Percentiles rank a stretch among this genome's conserved stretches.
Evolutionary conservation across 1,140 invertebrate species (phyloP).

Genomic region (Argopecten irradians): DNA sequence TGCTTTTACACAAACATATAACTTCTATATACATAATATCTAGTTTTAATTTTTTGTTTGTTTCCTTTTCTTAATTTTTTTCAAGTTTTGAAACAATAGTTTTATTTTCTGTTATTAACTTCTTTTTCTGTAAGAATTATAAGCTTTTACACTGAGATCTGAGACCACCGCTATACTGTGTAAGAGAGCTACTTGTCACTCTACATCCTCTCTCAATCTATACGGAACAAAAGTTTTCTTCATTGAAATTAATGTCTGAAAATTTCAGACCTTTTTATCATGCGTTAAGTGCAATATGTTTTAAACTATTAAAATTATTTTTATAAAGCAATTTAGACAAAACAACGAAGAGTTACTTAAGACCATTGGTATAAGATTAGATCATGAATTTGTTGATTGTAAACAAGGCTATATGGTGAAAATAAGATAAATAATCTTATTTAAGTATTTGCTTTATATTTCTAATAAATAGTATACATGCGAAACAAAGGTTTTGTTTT

Average conservation of each 20-base stretch:
- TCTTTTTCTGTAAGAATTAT: neutral
- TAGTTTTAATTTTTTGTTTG: neutral
- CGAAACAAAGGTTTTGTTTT: neutral
- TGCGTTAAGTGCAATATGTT: slow-evolving; percentile 7
- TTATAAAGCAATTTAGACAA: neutral
- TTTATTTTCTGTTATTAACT: neutral
- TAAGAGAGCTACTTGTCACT: neutral
- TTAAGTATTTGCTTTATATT: slow-evolving; percentile 14
- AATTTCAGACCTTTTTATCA: neutral
- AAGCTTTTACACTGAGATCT: neutral
- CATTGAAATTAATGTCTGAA: neutral
- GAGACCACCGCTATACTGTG: neutral
- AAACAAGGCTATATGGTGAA: neutral
- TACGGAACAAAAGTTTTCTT: neutral
- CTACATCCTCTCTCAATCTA: neutral
- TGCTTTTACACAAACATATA: slow-evolving; percentile 15
- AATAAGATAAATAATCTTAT: neutral
- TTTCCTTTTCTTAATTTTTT: neutral
- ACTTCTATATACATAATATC: neutral
- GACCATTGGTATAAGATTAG: neutral
- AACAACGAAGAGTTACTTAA: neutral
- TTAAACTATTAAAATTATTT: neutral
- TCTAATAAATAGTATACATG: slow-evolving; percentile 19
- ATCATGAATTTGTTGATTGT: neutral
- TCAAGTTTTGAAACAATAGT: neutral